Percentiles rank a stretch among this genome's conserved stretches.
phyloP scores from a whole-genome alignment of 2,888 invertebrate genomes.

The Polymixis lichenea region DNA sequence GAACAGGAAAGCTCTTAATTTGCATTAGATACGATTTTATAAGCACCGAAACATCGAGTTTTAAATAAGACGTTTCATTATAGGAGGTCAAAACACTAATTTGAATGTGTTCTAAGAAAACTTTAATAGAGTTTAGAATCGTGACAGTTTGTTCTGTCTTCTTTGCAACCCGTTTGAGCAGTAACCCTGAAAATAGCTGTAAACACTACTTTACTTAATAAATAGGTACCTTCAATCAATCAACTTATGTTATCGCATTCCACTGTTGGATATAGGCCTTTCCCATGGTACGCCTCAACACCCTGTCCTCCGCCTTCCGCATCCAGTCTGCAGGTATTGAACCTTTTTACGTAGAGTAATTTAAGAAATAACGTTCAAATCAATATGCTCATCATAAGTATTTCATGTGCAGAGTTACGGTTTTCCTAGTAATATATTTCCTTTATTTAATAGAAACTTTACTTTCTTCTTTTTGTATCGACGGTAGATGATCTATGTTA shows the following conservation, averaged over 20 bases:
- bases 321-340: no score
- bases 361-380: no score
- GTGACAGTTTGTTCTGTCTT: not conserved
- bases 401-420: no score
- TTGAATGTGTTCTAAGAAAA: not conserved
- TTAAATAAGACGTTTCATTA: not conserved
- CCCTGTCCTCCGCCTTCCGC: no score
- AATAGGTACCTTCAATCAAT: not conserved
- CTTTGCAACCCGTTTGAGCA: not conserved
- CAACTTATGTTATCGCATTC: no score
- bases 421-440: not conserved
- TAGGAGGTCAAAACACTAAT: not conserved
- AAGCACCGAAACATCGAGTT: not conserved
- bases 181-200: not conserved
- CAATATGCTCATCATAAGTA: no score
- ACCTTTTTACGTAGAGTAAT: no score
- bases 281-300: no score
- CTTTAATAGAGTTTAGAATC: not conserved
- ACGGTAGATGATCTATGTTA: not conserved
- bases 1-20: not conserved
- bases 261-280: no score
- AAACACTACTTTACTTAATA: not conserved
- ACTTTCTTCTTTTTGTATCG: not conserved
- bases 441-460: not conserved
- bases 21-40: not conserved